Evolutionary conservation across 2,797 vertebrate genomes (phyloP), one percentile per base, ranked within the genome.

Genomic region (Acanthurus tractus): DNA sequence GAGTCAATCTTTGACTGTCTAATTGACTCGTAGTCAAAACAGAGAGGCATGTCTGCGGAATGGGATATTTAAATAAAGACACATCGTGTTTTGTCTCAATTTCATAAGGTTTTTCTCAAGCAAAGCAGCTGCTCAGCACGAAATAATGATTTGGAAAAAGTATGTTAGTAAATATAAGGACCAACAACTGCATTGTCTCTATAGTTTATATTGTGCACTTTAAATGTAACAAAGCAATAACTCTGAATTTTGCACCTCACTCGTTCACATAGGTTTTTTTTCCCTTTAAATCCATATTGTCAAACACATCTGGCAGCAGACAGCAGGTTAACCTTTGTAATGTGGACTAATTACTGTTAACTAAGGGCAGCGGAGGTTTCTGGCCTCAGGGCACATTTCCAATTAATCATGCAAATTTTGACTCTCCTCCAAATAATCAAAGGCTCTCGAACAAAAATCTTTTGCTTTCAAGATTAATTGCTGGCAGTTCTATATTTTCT

Each of bases 371-470:
- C 54, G 62, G 61, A 74, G 55, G 58, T 72, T 62, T 52, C 59
- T 70, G 63, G 78, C 85, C 79, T 82, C 12, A 0, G 77, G 81
- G 68, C 78, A 73, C 22, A 14, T 74, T 84, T 80, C 69, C 76
- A 70, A 81, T 59, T 74, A 83, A 86, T 87, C 72, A 81, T 86
- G 79, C 67, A 86, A 59, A 85, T 81, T 65, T 52, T 65, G n/a
- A 78, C 72, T 81, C 57, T 50, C 61, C 54, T 20, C 36, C 10
- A 71, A 85, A 86, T 62, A 81, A 79, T 92, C 68, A 90, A 87
- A 84, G 63, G 6, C 48, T 49, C 58, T 18, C 38, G 45, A 40
- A 66, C 70, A 84, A 72, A 73, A 78, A 78, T 79, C 34, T 63
- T 69, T 73, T 71, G 23, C 70, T 84, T 84, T 79, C 49, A 75